Conservation (phyloP, 2,797 vertebrate genomes). For the Sparus aurata region DNA sequence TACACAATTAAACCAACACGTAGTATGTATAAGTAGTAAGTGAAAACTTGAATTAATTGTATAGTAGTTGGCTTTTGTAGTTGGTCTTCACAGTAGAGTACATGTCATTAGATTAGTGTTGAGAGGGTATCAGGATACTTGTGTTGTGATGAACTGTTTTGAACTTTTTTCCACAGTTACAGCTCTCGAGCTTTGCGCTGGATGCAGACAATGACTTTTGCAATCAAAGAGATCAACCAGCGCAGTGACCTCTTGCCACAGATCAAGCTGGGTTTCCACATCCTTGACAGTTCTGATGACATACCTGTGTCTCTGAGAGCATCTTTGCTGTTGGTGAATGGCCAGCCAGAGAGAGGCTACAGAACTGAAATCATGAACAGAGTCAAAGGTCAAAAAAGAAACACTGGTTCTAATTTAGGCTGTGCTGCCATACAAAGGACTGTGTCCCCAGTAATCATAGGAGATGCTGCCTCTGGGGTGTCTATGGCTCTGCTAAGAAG, state of each 20-base stretch:
- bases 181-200: conserved; percentile 78
- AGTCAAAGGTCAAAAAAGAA: not conserved
- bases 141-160: conserved; percentile 19
- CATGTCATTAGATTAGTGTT: not conserved
- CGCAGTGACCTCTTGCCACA: conserved; percentile 75
- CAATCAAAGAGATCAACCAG: conserved; percentile 81
- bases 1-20: conserved; percentile 71
- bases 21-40: conserved; percentile 78
- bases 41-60: conserved; percentile 13
- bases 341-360: conserved; percentile 63
- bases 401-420: conserved; percentile 5
- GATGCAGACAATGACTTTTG: conserved; percentile 84
- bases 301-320: conserved; percentile 74
- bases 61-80: not conserved
- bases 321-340: conserved; percentile 77
- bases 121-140: no score
- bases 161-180: conserved; percentile 71
- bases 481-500: conserved; percentile 80
- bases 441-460: conserved; percentile 78
- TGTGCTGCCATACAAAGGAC: conserved; percentile 58
- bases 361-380: not conserved
- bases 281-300: conserved; percentile 80
- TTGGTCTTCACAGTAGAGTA: not conserved
- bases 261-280: conserved; percentile 80
- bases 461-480: conserved; percentile 80